phyloP scores from a whole-genome alignment of 2,888 invertebrate species.

The Tiphia femorata region DNA sequence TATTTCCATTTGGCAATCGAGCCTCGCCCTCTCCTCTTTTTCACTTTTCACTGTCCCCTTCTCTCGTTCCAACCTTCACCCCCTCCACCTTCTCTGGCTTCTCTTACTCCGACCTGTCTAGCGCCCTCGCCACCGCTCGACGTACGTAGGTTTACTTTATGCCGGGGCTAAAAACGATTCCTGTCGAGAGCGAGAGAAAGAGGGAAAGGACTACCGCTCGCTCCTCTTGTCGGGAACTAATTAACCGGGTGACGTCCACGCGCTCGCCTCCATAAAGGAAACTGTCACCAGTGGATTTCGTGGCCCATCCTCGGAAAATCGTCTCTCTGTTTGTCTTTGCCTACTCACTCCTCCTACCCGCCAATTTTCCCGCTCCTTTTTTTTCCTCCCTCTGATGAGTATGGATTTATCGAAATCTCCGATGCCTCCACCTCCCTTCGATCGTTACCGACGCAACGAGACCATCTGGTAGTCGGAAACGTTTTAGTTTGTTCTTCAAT shows the following conservation, averaged over 20 bases:
- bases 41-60: neutral
- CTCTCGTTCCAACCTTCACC: neutral
- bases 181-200: conserved; percentile 20
- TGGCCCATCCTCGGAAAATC: too few relatives aligned
- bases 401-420: conserved; percentile 28
- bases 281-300: conserved; percentile 33
- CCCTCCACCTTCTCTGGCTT: neutral
- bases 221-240: conserved; percentile 48
- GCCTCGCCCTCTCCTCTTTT: conserved; percentile 30
- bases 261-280: conserved; percentile 41
- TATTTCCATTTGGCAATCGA: conserved; percentile 52
- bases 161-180: conserved; percentile 40
- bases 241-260: conserved; percentile 48
- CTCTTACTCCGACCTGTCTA: conserved; percentile 33
- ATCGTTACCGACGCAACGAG: too few relatives aligned
- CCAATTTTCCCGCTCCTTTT: too few relatives aligned
- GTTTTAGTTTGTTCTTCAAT: too few relatives aligned
- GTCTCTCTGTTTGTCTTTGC: too few relatives aligned
- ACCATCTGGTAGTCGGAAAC: too few relatives aligned
- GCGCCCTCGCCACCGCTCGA: conserved; percentile 33
- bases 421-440: too few relatives aligned
- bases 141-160: conserved; percentile 49
- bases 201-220: neutral
- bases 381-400: conserved; percentile 30
- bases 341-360: too few relatives aligned